Conservation (phyloP, 2,113 vertebrate genomes). For the Camelus bactrianus region DNA sequence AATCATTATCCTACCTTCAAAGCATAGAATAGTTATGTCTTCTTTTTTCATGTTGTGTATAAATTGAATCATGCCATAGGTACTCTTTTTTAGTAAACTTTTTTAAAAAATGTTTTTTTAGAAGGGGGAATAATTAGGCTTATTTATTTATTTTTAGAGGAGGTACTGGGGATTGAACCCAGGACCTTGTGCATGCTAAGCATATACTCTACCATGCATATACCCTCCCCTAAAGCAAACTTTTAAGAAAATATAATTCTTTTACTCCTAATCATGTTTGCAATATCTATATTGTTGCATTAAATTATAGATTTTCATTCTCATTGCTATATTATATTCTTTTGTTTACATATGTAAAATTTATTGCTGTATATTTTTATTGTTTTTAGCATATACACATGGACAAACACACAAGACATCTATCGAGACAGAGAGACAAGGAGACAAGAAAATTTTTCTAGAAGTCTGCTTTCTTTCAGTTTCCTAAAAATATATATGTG, state of each 20-base stretch:
- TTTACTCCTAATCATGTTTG: not conserved
- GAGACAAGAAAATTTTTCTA: not conserved
- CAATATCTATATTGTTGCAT: not conserved
- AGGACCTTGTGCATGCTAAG: too few relatives aligned
- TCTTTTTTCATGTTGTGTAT: not conserved
- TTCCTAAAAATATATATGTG: not conserved
- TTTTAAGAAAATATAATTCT: not conserved
- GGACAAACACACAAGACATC: not conserved
- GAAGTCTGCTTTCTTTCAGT: not conserved
- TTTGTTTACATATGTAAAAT: not conserved
- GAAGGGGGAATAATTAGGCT: too few relatives aligned
- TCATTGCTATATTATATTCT: not conserved
- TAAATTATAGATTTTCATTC: not conserved
- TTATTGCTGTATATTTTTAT: not conserved
- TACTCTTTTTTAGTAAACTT: not conserved
- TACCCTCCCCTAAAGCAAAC: too few relatives aligned
- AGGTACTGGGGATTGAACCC: too few relatives aligned
- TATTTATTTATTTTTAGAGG: too few relatives aligned
- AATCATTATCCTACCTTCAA: not conserved
- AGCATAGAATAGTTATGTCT: not conserved
- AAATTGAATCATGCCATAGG: not conserved
- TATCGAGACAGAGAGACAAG: not conserved
- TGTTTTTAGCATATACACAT: not conserved
- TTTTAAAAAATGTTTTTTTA: too few relatives aligned
- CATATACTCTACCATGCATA: too few relatives aligned